Evolutionary conservation across 2,797 vertebrate genomes (phyloP).

Genomic region (Crocodylus rhombifer): DNA sequence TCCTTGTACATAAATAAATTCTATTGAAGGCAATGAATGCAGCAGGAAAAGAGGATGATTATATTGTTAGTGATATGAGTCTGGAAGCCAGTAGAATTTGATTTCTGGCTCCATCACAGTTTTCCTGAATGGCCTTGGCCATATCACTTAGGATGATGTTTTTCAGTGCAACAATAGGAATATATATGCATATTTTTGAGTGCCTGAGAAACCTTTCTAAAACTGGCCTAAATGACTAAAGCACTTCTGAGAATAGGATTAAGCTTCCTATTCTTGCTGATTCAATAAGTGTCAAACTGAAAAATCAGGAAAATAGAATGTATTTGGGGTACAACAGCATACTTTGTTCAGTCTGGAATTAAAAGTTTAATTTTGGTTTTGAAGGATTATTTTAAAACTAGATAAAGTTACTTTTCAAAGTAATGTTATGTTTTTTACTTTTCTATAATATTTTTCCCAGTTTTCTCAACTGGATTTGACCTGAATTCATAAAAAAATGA

Average conservation of each 20-base stretch:
- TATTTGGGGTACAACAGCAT: too few species aligned
- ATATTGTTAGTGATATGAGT: not conserved
- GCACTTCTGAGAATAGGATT: not conserved
- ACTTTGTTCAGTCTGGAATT: too few species aligned
- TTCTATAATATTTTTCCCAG: too few species aligned
- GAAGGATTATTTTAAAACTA: too few species aligned
- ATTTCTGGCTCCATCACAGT: not conserved
- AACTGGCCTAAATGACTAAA: not conserved
- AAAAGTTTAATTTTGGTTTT: too few species aligned
- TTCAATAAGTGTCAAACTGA: not conserved
- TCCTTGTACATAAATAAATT: not conserved
- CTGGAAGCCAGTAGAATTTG: not conserved
- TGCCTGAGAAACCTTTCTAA: not conserved
- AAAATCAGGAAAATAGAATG: not conserved
- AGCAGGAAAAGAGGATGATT: not conserved
- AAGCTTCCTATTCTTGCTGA: accelerated
- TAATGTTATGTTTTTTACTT: too few species aligned
- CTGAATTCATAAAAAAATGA: too few species aligned
- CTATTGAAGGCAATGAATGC: not conserved
- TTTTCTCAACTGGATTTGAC: too few species aligned
- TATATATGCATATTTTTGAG: not conserved
- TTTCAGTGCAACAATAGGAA: not conserved
- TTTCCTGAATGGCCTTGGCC: not conserved
- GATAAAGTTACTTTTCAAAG: too few species aligned
- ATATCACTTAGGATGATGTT: not conserved